Percentiles rank a stretch among this genome's conserved stretches.
phyloP scores from a whole-genome alignment of 2,113 vertebrate species.

The Carollia perspicillata region DNA sequence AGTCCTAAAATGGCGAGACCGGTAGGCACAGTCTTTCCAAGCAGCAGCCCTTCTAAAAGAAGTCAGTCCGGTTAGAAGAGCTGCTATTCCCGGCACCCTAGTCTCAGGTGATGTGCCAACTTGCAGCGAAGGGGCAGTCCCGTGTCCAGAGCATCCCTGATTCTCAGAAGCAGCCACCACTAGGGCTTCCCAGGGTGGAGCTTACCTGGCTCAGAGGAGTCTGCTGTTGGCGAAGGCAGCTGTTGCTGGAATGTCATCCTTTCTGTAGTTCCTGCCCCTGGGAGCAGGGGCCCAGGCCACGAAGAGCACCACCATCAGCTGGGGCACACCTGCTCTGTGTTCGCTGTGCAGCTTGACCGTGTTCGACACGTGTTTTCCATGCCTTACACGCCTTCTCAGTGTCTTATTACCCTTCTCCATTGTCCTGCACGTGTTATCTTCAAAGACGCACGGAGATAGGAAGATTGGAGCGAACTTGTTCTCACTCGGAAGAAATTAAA shows the following conservation, averaged over 20 bases:
- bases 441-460: conserved; percentile 79
- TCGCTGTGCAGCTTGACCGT: accelerated
- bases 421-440: conserved; percentile 70
- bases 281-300: neutral
- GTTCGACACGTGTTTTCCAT: neutral
- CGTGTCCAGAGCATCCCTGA: too few species aligned
- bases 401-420: conserved; percentile 60
- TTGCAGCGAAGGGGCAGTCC: neutral
- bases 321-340: neutral
- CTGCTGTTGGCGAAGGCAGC: neutral
- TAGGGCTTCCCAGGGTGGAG: neutral
- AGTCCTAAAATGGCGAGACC: neutral
- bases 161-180: neutral
- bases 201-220: neutral
- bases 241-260: neutral
- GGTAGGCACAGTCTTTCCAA: neutral
- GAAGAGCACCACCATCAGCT: neutral
- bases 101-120: neutral
- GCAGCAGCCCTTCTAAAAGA: neutral
- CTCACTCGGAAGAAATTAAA: conserved; percentile 82
- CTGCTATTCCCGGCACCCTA: neutral
- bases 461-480: conserved; percentile 77
- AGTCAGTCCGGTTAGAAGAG: neutral
- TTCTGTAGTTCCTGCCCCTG: neutral
- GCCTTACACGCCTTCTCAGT: neutral